Evolutionary conservation across 2,113 vertebrate genomes (phyloP).

Genomic region (Amia ocellicauda): DNA sequence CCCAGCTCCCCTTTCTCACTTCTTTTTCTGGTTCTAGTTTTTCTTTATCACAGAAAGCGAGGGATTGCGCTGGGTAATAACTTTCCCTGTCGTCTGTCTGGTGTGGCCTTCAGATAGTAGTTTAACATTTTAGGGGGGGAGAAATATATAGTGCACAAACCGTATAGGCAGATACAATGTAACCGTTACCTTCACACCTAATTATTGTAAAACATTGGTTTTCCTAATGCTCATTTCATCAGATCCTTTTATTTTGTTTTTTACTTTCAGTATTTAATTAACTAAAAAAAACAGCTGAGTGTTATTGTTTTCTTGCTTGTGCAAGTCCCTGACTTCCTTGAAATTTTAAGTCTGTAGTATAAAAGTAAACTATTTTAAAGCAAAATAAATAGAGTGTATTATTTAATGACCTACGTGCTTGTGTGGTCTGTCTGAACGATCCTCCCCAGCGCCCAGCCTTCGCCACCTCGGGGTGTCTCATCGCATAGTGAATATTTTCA

Average conservation of each 20-base stretch:
- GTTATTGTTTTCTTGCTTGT: slow-evolving; percentile 74
- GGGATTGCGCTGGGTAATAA: slow-evolving; percentile 9
- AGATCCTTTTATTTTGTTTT: slow-evolving; percentile 19
- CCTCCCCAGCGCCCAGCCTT: no score
- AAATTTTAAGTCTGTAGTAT: slow-evolving; percentile 89
- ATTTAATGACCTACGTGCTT: slow-evolving; percentile 80
- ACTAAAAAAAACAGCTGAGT: slow-evolving; percentile 78
- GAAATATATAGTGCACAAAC: slow-evolving; percentile 40
- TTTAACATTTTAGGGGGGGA: slow-evolving; percentile 26
- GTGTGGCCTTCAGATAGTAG: slow-evolving; percentile 20
- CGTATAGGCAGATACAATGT: slow-evolving; percentile 15
- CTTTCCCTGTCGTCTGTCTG: neutral
- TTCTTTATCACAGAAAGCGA: slow-evolving; percentile 18
- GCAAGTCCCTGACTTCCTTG: slow-evolving; percentile 86
- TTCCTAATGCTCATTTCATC: slow-evolving; percentile 38
- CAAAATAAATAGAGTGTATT: slow-evolving; percentile 90
- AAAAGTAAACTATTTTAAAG: slow-evolving; percentile 97
- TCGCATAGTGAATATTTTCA: no score
- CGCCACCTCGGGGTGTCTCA: no score
- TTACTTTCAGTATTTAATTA: slow-evolving; percentile 83
- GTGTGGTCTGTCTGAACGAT: slow-evolving; percentile 24
- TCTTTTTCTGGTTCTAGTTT: slow-evolving; percentile 22
- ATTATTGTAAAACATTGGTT: slow-evolving; percentile 36
- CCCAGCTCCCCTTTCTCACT: slow-evolving; percentile 22
- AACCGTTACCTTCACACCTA: slow-evolving; percentile 38